Evolutionary conservation across 2,888 invertebrate species (phyloP).

Genomic region (Conchocele bisecta): DNA sequence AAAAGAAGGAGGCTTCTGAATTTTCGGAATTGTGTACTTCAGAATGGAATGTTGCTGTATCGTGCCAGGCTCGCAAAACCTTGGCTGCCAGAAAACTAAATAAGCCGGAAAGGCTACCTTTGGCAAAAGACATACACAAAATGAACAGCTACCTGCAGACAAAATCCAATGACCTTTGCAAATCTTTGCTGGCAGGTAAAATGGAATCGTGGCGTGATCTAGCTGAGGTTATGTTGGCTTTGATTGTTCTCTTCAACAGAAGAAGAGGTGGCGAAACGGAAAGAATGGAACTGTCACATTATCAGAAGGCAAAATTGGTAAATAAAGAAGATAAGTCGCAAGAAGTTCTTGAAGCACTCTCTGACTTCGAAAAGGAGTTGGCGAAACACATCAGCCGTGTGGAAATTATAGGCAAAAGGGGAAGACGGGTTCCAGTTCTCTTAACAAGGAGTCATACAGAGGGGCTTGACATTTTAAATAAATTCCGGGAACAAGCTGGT

Average conservation of each 20-base stretch:
- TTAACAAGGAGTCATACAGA: too few species aligned
- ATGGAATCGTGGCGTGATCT: neutral
- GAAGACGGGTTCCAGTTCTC: constrained; percentile 29
- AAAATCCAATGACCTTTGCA: neutral
- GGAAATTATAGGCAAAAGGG: constrained; percentile 40
- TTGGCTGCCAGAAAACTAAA: constrained; percentile 26
- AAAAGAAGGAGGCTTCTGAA: constrained; percentile 16
- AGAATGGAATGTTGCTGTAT: constrained; percentile 33
- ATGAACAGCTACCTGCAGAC: neutral
- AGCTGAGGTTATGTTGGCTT: neutral
- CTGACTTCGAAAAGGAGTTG: constrained; percentile 24
- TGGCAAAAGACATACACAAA: constrained; percentile 5
- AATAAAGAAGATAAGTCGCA: constrained; percentile 7
- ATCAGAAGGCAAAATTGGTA: neutral
- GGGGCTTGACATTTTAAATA: constrained; percentile 10
- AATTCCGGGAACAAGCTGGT: neutral
- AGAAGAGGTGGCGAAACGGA: constrained; percentile 30
- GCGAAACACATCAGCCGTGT: constrained; percentile 18
- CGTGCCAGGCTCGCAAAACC: constrained; percentile 27
- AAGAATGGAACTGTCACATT: constrained; percentile 13
- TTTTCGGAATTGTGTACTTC: constrained; percentile 21
- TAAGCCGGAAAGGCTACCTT: constrained; percentile 29
- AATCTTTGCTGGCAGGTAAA: neutral
- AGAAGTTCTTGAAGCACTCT: constrained; percentile 32
- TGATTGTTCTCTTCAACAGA: constrained; percentile 35